These are phyloP conservation scores for Miniopterus natalensis DNA, from an alignment of 2,113 vertebrate species.

Conservation along the genomic window DNA sequence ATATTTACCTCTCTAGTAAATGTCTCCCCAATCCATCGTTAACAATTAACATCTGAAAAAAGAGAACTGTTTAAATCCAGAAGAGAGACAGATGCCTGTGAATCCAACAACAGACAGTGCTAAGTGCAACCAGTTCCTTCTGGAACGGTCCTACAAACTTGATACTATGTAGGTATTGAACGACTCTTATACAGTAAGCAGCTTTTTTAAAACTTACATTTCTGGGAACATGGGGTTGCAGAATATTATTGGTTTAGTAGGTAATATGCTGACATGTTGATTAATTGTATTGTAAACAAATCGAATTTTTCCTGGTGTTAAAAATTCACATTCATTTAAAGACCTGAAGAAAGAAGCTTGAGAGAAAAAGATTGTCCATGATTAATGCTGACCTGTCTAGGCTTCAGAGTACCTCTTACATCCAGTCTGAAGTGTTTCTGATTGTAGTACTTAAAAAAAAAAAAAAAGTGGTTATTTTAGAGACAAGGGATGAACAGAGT, in stretches of 20 bases:
- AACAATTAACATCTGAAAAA: conserved; percentile 31
- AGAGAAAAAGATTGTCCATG: not conserved
- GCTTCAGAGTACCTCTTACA: not conserved
- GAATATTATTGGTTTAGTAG: not conserved
- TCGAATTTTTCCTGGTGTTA: conserved; percentile 49
- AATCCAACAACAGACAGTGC: not conserved
- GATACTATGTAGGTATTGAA: conserved; percentile 57
- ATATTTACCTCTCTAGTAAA: conserved; percentile 39
- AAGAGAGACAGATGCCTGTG: not conserved
- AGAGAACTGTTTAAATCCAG: not conserved
- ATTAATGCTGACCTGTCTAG: not conserved
- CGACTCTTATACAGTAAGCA: not conserved
- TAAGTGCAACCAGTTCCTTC: not conserved
- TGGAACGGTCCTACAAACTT: conserved; percentile 61
- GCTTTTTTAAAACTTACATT: conserved; percentile 22
- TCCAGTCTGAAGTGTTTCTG: conserved; percentile 70
- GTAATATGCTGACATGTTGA: conserved; percentile 17
- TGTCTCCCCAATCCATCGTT: not conserved
- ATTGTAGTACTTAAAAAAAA: conserved; percentile 75
- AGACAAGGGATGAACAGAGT: not conserved
- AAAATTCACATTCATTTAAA: not conserved
- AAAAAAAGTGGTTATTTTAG: conserved; percentile 70
- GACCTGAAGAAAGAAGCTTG: not conserved
- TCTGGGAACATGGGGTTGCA: not conserved
- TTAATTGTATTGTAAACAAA: conserved; percentile 61